Evolutionary conservation across 2,888 invertebrate species (phyloP).

Genomic region (Orthonychiurus folsomi): DNA sequence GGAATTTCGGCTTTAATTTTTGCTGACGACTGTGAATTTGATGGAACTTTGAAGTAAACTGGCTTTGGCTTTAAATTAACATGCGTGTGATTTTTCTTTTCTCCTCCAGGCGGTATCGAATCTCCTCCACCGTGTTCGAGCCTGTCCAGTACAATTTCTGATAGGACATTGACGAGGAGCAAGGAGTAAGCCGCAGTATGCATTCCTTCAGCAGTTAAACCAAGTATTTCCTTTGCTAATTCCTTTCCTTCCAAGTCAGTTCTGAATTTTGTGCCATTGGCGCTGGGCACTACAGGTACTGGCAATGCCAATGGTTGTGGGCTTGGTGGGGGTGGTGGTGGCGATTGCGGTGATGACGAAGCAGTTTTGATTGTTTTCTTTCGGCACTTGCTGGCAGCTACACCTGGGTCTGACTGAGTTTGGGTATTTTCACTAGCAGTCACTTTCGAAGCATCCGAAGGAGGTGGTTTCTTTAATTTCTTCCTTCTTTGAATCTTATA

Average conservation of each 20-base stretch:
- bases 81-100: too few relatives aligned
- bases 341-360: neutral
- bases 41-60: too few relatives aligned
- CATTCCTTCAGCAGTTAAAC: neutral
- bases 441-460: too few relatives aligned
- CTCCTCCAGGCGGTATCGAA: too few relatives aligned
- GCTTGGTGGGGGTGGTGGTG: neutral
- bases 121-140: neutral
- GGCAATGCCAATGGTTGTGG: neutral
- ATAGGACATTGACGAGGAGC: neutral
- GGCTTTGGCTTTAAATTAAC: too few relatives aligned
- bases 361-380: neutral
- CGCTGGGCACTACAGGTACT: neutral
- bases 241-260: neutral
- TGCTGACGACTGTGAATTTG: too few relatives aligned
- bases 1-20: too few relatives aligned
- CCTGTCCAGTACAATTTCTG: neutral
- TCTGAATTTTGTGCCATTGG: neutral
- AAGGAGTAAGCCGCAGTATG: neutral
- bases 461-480: neutral
- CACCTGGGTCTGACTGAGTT: too few relatives aligned
- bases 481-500: neutral
- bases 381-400: too few relatives aligned
- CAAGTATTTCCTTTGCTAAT: neutral
- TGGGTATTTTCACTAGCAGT: too few relatives aligned